Evolutionary conservation across 2,888 invertebrate species (phyloP).

Genomic region (Hypolimnas misippus): DNA sequence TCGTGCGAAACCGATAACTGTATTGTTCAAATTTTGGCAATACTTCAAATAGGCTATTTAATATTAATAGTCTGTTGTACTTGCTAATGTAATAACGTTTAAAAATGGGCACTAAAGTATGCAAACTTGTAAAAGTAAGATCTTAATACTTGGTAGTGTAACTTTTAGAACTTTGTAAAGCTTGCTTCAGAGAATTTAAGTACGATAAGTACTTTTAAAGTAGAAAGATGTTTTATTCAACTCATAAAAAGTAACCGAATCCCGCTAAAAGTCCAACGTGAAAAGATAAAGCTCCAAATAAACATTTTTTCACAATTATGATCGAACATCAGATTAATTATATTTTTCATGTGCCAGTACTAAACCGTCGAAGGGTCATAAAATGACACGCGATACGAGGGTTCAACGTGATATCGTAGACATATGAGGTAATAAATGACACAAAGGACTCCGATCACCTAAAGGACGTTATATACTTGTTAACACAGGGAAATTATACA

Average conservation of each 20-base stretch:
- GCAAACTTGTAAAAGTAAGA: too few species aligned
- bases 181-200: too few species aligned
- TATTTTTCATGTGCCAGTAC: slow-evolving; percentile 5
- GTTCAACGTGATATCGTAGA: slow-evolving; percentile 14
- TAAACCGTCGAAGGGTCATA: slow-evolving; percentile 11
- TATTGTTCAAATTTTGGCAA: too few species aligned
- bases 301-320: not conserved
- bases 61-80: too few species aligned
- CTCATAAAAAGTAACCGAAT: too few species aligned
- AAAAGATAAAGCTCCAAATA: not conserved
- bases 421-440: not conserved
- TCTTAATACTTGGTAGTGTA: too few species aligned
- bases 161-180: too few species aligned
- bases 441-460: slow-evolving; percentile 1
- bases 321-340: slow-evolving; percentile 12
- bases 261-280: too few species aligned
- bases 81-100: too few species aligned
- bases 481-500: not conserved
- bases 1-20: too few species aligned
- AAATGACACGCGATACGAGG: slow-evolving; percentile 20
- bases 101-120: too few species aligned
- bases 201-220: not conserved
- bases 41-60: too few species aligned
- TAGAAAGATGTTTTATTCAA: not conserved
- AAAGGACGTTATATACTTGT: not conserved